Conservation (phyloP, 2,113 vertebrate species). For the Diadophis punctatus region DNA sequence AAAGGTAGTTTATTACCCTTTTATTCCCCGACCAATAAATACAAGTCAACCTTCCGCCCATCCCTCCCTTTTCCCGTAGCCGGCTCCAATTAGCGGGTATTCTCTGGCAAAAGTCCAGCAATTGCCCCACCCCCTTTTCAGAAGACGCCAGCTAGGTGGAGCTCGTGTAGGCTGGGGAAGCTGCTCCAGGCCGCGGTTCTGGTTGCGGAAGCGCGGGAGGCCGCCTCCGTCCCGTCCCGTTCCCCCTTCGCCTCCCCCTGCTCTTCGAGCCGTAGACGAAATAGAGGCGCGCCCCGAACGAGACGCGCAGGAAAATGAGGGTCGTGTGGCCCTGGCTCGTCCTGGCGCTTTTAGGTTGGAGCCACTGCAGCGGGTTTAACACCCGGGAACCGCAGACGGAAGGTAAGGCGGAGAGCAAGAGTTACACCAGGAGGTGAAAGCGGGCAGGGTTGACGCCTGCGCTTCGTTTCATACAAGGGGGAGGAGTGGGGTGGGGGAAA, state of each 20-base stretch:
- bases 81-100: neutral
- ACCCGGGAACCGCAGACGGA: neutral
- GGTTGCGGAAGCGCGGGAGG: neutral
- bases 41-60: neutral
- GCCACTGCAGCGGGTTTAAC: neutral
- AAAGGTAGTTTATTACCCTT: neutral
- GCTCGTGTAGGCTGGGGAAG: neutral
- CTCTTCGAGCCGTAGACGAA: neutral
- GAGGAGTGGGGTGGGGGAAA: neutral
- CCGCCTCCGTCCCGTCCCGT: neutral
- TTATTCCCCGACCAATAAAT: neutral
- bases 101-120: neutral
- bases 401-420: neutral
- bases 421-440: no score
- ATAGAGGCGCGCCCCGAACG: neutral
- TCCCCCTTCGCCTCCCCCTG: neutral
- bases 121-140: neutral
- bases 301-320: neutral
- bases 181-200: neutral
- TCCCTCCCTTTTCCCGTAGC: no score
- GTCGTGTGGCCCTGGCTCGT: neutral
- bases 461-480: neutral
- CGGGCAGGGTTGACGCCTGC: neutral
- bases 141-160: neutral
- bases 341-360: neutral